These are phyloP conservation scores for Cremastinae sp. DNA, from an alignment of 2,888 invertebrate species.

Conservation along the genomic window DNA sequence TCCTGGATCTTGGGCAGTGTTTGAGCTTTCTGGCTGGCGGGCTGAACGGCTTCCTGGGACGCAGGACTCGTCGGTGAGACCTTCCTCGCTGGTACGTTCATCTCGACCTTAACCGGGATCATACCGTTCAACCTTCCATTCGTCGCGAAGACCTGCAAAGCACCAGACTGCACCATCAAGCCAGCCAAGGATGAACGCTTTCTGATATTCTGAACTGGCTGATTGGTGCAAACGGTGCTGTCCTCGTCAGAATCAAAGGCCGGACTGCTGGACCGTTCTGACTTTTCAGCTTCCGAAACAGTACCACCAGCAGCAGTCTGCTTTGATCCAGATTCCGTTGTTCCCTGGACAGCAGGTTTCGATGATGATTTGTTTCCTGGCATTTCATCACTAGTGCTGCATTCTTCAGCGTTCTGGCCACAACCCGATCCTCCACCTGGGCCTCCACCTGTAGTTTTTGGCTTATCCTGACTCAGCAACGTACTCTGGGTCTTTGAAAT, in stretches of 20 bases:
- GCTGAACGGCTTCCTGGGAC: constrained; percentile 63
- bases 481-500: constrained; percentile 87
- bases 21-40: constrained; percentile 75
- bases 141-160: constrained; percentile 78
- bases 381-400: constrained; percentile 59
- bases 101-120: constrained; percentile 69
- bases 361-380: constrained; percentile 63
- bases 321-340: constrained; percentile 61
- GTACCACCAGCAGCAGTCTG: constrained; percentile 71
- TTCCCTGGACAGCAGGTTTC: constrained; percentile 56
- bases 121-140: constrained; percentile 75
- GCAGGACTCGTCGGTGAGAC: constrained; percentile 77
- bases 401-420: constrained; percentile 64
- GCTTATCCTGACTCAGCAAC: constrained; percentile 87
- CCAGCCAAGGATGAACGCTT: constrained; percentile 87
- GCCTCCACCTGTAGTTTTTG: constrained; percentile 82
- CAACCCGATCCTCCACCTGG: constrained; percentile 80
- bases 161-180: constrained; percentile 86
- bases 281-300: constrained; percentile 85
- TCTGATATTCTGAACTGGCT: constrained; percentile 79
- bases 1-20: constrained; percentile 85
- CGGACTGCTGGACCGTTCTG: constrained; percentile 93
- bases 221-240: constrained; percentile 82
- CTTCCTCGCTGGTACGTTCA: constrained; percentile 66
- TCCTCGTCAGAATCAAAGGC: constrained; percentile 98